Evolutionary conservation across 2,113 vertebrate species (phyloP).

Genomic region (Sceloporus undulatus): DNA sequence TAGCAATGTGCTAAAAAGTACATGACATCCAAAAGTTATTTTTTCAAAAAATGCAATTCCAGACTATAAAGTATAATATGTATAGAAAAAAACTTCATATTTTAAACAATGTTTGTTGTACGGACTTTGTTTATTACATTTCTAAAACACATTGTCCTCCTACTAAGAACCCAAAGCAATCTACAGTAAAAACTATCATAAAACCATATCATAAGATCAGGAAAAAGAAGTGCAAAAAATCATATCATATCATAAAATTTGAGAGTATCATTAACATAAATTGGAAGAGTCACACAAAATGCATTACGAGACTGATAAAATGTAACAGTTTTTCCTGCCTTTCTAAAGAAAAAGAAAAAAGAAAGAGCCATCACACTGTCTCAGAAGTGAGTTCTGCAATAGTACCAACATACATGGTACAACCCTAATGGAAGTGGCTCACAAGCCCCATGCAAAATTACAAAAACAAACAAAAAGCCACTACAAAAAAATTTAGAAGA

Average conservation of each 20-base stretch:
- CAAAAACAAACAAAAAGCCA: neutral
- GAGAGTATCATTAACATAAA: slow-evolving; percentile 4
- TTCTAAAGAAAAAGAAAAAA: neutral
- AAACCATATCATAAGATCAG: neutral
- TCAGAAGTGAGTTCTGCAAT: neutral
- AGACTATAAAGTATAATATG: neutral
- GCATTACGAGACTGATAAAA: slow-evolving; percentile 4
- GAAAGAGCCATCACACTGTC: neutral
- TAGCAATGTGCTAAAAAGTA: neutral
- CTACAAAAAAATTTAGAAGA: neutral
- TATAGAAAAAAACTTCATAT: neutral
- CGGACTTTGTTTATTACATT: slow-evolving; percentile 4
- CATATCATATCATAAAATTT: neutral
- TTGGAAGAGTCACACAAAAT: neutral
- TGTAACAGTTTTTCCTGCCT: neutral
- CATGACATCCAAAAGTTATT: too few relatives aligned
- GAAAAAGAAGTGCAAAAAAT: neutral
- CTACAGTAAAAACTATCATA: neutral
- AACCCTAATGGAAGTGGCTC: neutral
- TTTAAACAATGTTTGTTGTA: neutral
- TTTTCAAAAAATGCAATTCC: neutral
- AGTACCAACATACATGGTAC: neutral
- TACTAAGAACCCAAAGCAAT: neutral
- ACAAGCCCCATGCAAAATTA: slow-evolving; percentile 9
- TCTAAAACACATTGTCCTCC: neutral